Evolutionary conservation across 2,113 vertebrate species (phyloP).

Genomic region (Ctenomys sociabilis): DNA sequence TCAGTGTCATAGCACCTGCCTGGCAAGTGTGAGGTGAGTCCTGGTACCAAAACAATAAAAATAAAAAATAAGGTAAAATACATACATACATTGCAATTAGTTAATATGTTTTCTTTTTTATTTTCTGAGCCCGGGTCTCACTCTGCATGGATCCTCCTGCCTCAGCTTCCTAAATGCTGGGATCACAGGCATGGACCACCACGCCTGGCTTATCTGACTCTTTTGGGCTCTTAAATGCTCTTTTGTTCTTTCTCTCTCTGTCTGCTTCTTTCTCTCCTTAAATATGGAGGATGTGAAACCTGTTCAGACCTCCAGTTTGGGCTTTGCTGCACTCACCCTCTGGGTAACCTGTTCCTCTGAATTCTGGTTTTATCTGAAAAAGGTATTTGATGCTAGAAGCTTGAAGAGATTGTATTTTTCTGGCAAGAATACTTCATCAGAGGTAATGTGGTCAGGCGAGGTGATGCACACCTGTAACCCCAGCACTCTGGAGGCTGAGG

Average conservation of each 20-base stretch:
- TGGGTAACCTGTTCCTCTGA: not conserved
- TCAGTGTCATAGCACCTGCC: too few species aligned
- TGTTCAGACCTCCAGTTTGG: not conserved
- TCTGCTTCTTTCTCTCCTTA: not conserved
- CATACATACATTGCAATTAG: not conserved
- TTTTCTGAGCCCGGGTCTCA: not conserved
- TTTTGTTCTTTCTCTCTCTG: not conserved
- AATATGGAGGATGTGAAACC: not conserved
- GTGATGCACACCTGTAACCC: not conserved
- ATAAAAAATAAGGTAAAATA: not conserved
- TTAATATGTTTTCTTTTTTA: not conserved
- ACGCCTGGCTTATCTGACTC: not conserved
- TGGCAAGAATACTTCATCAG: not conserved
- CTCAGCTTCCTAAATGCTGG: not conserved
- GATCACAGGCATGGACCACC: not conserved
- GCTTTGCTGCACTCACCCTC: not conserved
- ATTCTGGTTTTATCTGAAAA: conserved; percentile 7
- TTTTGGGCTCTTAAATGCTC: not conserved
- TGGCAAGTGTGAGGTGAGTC: too few species aligned
- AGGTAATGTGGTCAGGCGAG: not conserved
- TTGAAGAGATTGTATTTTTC: not conserved
- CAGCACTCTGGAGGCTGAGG: not conserved
- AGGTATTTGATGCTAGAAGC: not conserved
- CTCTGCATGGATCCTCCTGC: not conserved
- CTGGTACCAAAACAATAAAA: too few species aligned